A percentile compares a stretch with the other conserved stretches of the same genome.
Evolutionary conservation across 2,888 invertebrate species (phyloP).

Genomic region (Cantharis rufa): DNA sequence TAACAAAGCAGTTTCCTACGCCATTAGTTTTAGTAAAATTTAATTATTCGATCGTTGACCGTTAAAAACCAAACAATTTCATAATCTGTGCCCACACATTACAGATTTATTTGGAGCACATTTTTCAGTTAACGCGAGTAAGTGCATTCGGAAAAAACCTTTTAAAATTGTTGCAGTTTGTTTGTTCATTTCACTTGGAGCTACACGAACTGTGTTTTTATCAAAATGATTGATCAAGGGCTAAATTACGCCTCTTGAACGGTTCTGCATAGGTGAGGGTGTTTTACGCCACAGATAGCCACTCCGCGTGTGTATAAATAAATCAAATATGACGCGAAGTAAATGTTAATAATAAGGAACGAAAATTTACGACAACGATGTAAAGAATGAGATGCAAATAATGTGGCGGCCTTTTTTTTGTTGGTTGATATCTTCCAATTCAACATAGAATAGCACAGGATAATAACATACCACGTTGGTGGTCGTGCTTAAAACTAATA

Average conservation of each 20-base stretch:
- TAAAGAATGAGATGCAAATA: slow-evolving; percentile 25
- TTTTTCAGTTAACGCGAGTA: not conserved
- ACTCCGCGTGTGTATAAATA: slow-evolving; percentile 16
- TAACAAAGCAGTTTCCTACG: not conserved
- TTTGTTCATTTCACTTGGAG: not conserved
- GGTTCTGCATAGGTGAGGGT: slow-evolving; percentile 22
- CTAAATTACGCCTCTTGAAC: slow-evolving; percentile 29
- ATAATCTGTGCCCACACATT: not conserved
- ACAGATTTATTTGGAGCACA: not conserved
- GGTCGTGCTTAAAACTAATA: slow-evolving; percentile 50
- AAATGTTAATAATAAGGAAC: not conserved
- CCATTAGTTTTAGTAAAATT: not conserved
- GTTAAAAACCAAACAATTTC: not conserved
- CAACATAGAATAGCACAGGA: slow-evolving; percentile 47
- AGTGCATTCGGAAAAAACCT: not conserved
- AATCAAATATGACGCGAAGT: slow-evolving; percentile 11
- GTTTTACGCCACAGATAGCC: slow-evolving; percentile 16
- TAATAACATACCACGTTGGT: slow-evolving; percentile 50
- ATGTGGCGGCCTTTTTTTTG: slow-evolving; percentile 32
- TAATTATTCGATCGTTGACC: slow-evolving; percentile 2
- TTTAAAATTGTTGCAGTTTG: not conserved
- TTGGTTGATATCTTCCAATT: slow-evolving; percentile 49
- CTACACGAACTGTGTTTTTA: slow-evolving; percentile 19
- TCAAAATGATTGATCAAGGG: slow-evolving; percentile 24
- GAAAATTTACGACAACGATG: slow-evolving; percentile 5